phyloP scores from a whole-genome alignment of 2,113 vertebrate species.

The Callopanchax toddi region DNA sequence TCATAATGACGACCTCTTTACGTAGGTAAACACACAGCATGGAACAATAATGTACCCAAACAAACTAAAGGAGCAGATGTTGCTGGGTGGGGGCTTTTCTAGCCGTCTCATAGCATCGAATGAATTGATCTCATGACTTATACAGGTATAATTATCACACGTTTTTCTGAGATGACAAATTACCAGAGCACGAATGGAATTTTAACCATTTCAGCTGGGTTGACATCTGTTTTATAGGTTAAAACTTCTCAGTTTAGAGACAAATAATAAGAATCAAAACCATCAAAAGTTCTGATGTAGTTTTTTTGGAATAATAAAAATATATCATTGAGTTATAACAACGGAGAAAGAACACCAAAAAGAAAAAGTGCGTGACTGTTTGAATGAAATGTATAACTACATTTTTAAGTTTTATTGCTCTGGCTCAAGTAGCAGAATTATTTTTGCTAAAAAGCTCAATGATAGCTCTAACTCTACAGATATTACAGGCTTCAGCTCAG shows the following conservation, averaged over 20 bases:
- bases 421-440: not conserved
- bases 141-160: too few species aligned
- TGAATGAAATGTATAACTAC: not conserved
- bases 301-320: not conserved
- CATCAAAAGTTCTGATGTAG: not conserved
- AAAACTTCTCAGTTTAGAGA: too few species aligned
- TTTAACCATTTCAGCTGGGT: too few species aligned
- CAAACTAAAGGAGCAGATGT: not conserved
- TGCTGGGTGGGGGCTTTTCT: too few species aligned
- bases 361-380: not conserved
- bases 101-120: too few species aligned
- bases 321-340: too few species aligned
- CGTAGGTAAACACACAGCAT: not conserved
- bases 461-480: not conserved
- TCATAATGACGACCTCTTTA: slow-evolving; percentile 9
- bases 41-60: not conserved
- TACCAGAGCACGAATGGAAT: too few species aligned
- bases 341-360: not conserved
- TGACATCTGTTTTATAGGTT: too few species aligned
- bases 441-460: not conserved
- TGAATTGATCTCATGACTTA: too few species aligned
- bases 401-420: not conserved
- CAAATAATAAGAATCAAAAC: too few species aligned
- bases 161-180: too few species aligned
- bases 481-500: not conserved